Conservation (phyloP, 1,140 invertebrate genomes). For the Drosophila dunni region DNA sequence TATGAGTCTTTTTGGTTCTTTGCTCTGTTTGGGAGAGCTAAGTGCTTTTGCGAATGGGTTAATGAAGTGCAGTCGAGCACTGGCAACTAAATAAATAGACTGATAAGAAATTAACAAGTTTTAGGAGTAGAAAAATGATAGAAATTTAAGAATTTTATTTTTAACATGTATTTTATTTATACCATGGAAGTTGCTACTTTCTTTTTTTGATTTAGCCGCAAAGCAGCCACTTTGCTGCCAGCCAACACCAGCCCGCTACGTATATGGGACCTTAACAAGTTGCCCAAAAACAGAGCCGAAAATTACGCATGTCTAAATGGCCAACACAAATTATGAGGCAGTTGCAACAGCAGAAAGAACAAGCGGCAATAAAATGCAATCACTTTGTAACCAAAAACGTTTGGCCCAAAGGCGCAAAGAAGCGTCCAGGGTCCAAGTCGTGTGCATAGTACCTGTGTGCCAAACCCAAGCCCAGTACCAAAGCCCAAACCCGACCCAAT, state of each 20-base stretch:
- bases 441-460: conserved; percentile 46
- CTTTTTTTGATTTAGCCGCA: too few species aligned
- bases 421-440: conserved; percentile 22
- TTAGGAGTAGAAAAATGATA: too few species aligned
- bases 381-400: conserved; percentile 67
- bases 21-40: conserved; percentile 46
- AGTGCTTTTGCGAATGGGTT: conserved; percentile 48
- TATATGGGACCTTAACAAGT: conserved; percentile 23
- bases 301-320: conserved; percentile 71
- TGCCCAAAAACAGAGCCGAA: conserved; percentile 56
- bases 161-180: too few species aligned
- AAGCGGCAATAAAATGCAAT: conserved; percentile 70
- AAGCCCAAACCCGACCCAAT: too few species aligned
- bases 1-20: conserved; percentile 18
- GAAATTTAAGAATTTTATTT: too few species aligned
- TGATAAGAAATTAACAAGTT: not conserved
- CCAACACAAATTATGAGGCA: conserved; percentile 68
- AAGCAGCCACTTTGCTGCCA: too few species aligned
- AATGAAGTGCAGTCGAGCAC: conserved; percentile 30
- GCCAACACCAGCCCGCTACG: too few species aligned
- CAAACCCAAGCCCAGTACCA: conserved; percentile 6
- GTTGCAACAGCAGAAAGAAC: conserved; percentile 27
- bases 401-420: conserved; percentile 55
- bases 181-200: too few species aligned
- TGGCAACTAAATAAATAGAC: conserved; percentile 22